Evolutionary conservation across 2,113 vertebrate species (phyloP).

Genomic region (Microtus richardsoni): DNA sequence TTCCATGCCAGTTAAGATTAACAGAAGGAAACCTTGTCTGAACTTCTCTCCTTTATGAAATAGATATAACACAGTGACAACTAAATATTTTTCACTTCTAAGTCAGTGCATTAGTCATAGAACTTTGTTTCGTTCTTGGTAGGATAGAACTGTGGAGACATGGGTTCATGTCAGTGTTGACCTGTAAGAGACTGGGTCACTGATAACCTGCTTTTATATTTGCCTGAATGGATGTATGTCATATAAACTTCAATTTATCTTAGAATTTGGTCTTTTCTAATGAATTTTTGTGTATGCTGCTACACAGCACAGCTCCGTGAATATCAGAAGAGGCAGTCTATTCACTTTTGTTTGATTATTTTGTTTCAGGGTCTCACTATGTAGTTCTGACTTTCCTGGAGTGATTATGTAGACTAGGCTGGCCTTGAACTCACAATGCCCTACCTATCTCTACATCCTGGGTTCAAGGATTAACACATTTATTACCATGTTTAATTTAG

Average conservation of each 20-base stretch:
- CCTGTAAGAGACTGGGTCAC: background rate
- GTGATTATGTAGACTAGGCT: background rate
- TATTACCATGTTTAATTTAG: background rate
- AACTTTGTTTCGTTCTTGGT: background rate
- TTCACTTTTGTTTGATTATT: background rate
- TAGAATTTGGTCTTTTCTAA: background rate
- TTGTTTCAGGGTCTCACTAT: background rate
- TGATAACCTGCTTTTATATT: background rate
- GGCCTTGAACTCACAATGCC: background rate
- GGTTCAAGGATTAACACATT: background rate
- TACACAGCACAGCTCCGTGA: no score
- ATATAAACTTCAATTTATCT: background rate
- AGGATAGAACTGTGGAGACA: background rate
- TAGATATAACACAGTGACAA: background rate
- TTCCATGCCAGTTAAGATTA: background rate
- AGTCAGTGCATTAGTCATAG: background rate
- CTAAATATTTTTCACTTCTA: background rate
- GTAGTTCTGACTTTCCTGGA: background rate
- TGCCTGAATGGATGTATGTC: background rate
- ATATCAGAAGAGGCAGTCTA: background rate
- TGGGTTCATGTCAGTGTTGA: background rate
- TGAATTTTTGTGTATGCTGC: background rate
- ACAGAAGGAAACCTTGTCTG: background rate
- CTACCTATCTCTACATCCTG: background rate
- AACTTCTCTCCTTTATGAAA: background rate